These are phyloP conservation scores for Tadarida brasiliensis DNA, from an alignment of 2,797 vertebrate genomes.

Conservation along the genomic window DNA sequence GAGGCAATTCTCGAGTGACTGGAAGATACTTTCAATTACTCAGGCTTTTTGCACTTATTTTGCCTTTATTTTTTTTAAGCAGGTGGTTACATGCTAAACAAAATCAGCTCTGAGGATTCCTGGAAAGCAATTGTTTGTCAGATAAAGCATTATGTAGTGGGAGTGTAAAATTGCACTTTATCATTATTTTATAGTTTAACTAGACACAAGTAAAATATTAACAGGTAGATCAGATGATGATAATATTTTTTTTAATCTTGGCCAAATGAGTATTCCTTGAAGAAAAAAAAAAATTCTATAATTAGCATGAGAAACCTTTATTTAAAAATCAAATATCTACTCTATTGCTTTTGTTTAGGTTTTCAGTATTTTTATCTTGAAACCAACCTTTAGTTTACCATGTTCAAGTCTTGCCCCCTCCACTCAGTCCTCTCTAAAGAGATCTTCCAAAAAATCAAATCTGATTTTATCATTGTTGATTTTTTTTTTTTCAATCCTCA, in stretches of 20 bases:
- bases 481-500: not conserved
- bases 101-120: conserved; percentile 85
- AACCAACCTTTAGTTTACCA: not conserved
- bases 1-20: not conserved
- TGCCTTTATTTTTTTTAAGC: not conserved
- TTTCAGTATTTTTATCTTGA: conserved; percentile 45
- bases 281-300: conserved; percentile 51
- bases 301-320: not conserved
- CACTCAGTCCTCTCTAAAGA: not conserved
- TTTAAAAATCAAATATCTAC: not conserved
- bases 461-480: not conserved
- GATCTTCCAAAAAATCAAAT: conserved; percentile 34
- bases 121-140: conserved; percentile 75
- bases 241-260: conserved; percentile 8
- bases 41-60: not conserved
- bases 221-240: not conserved
- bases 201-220: conserved; percentile 28
- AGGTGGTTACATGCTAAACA: conserved; percentile 73
- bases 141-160: conserved; percentile 50
- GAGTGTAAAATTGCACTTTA: conserved; percentile 1
- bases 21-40: not conserved
- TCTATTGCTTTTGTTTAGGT: not conserved
- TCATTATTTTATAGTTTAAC: not conserved
- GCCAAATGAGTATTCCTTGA: not conserved
- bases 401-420: not conserved